Percentiles rank a stretch among this genome's conserved stretches.
These are phyloP conservation scores for Phragmatobia fuliginosa DNA, from an alignment of 2,888 invertebrate species.

Conservation along the genomic window DNA sequence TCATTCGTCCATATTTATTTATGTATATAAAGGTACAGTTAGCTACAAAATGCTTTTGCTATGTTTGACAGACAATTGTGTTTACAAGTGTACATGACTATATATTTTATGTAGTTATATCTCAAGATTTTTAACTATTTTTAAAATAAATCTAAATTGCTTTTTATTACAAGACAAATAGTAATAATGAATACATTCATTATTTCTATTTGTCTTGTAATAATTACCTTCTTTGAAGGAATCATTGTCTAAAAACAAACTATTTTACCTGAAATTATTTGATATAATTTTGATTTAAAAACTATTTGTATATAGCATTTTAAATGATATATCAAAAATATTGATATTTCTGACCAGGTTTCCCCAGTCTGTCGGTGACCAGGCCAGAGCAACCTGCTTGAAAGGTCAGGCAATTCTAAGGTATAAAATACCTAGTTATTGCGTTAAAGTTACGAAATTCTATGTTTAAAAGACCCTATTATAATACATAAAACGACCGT, in stretches of 20 bases:
- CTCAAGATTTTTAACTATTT: not conserved
- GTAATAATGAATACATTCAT: not conserved
- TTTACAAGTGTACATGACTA: constrained; percentile 8
- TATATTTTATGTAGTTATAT: constrained; percentile 9
- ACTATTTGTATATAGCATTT: not conserved
- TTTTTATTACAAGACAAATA: not conserved
- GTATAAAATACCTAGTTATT: not conserved
- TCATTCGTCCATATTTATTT: constrained; percentile 38
- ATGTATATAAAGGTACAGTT: constrained; percentile 14
- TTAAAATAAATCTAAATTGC: constrained; percentile 7
- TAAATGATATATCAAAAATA: not conserved
- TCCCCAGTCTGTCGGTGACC: not conserved
- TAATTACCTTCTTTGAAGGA: too few relatives aligned
- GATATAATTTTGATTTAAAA: not conserved
- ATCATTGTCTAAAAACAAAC: too few relatives aligned
- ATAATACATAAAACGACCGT: not conserved
- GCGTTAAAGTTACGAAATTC: not conserved
- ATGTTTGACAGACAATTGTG: constrained; percentile 10
- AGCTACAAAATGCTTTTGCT: constrained; percentile 15
- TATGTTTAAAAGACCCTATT: not conserved
- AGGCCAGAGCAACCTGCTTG: not conserved
- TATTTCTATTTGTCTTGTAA: too few relatives aligned
- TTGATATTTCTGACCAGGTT: not conserved
- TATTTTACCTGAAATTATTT: not conserved
- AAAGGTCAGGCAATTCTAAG: not conserved